Conservation (phyloP, 2,797 vertebrate species). For the Ambastaia sidthimunki region DNA sequence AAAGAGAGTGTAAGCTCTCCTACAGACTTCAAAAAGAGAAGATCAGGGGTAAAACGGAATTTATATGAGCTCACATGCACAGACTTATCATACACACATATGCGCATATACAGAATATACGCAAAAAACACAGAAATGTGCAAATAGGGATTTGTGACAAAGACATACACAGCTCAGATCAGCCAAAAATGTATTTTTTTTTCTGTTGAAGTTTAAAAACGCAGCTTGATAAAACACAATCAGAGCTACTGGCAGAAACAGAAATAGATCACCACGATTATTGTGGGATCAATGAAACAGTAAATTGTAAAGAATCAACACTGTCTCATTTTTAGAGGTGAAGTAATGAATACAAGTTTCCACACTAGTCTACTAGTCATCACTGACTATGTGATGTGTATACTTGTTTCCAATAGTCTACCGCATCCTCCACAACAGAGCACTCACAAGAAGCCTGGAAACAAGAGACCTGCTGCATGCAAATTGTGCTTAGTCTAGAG, state of each 20-base stretch:
- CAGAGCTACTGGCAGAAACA: neutral
- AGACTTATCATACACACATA: neutral
- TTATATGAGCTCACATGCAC: neutral
- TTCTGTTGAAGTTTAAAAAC: neutral
- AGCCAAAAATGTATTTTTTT: slow-evolving; percentile 13
- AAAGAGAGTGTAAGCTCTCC: slow-evolving; percentile 29
- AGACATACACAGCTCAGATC: neutral
- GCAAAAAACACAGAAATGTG: neutral
- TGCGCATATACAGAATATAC: neutral
- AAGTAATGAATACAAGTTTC: neutral
- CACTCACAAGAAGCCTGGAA: neutral
- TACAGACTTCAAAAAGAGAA: slow-evolving; percentile 46
- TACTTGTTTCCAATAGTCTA: too few relatives aligned
- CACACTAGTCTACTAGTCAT: too few relatives aligned
- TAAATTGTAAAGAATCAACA: neutral
- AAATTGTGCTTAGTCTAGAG: neutral
- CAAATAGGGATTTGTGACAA: neutral
- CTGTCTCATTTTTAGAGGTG: neutral
- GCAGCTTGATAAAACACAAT: neutral
- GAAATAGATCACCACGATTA: neutral
- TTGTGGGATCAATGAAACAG: slow-evolving; percentile 4
- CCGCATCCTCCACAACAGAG: neutral
- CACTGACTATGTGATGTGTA: too few relatives aligned
- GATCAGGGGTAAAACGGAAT: neutral
- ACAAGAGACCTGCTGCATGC: neutral